Evolutionary conservation across 2,888 invertebrate genomes (phyloP), one percentile per base, ranked within the genome.

Genomic region (Aspidiotus destructor): DNA sequence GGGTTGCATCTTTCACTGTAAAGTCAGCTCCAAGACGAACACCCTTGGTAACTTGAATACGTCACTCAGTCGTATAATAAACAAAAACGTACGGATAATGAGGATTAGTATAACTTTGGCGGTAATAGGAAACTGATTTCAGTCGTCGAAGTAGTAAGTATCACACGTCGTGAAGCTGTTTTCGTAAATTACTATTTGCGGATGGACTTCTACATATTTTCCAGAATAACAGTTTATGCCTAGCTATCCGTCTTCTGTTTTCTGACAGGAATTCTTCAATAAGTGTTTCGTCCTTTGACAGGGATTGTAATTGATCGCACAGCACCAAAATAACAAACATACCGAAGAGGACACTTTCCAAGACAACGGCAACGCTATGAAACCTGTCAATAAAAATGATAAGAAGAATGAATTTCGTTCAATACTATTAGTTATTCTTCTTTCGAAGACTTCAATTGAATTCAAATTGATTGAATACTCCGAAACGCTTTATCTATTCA

Each of bases 261-360:
- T 63, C 70, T 3, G 64, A 55, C 77, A 86, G 85, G 54, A 88
- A 82, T 73, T 88, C 86, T 76, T 92, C 91, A 0, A 91, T 84
- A 0, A 87, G 86, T 17, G 91, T 92, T 78, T 92, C 90, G 75
- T 92, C 92, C 69, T 85, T 84, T 72, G 90, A 82, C 74, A 92
- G 88, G 9, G 89, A 89, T 76, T 88, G 87, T 72, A 92, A 80
- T 78, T 92, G 89, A 80, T 92, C 92, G 73, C 88, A 85, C 78
- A 92, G 84, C 72, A 94, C 91, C 55, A 89, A 90, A 69, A 88
- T 81, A 15, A 92, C 92, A 78, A 93, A 93, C 76, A 94, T 83
- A 9, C 92, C 92, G 79, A 93, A 94, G 41, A 94, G 79, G 8
- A 87, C 83, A 70, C 88, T 86, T 77, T 92, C 92, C 77, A 93